Percentiles rank a stretch among this genome's conserved stretches.
Conservation (phyloP, 1,140 invertebrate species). For the Danaus melanippus region DNA sequence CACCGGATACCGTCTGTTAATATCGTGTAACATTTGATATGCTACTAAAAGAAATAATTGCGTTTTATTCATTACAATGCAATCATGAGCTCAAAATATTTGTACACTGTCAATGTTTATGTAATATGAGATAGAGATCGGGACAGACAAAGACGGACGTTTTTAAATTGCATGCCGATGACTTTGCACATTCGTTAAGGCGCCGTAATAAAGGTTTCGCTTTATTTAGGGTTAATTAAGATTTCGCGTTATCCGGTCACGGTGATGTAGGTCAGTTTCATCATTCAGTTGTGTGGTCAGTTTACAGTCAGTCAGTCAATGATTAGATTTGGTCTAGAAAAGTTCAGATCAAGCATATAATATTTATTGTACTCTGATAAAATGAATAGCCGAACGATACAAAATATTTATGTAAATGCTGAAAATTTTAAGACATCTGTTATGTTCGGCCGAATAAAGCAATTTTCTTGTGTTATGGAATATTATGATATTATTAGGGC, state of each 20-base stretch:
- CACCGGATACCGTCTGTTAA: too few relatives aligned
- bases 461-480: too few relatives aligned
- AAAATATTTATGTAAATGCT: background rate
- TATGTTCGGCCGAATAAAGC: too few relatives aligned
- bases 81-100: conserved; percentile 24
- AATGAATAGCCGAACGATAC: too few relatives aligned
- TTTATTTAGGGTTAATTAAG: conserved; percentile 53
- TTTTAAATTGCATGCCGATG: conserved; percentile 58
- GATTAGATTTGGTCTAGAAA: too few relatives aligned
- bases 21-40: too few relatives aligned
- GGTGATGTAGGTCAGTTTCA: conserved; percentile 9
- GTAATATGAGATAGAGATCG: conserved; percentile 49
- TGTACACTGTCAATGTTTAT: conserved; percentile 40
- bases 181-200: conserved; percentile 45
- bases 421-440: too few relatives aligned
- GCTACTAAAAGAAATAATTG: conserved; percentile 1
- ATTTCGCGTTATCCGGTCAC: conserved; percentile 28
- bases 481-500: too few relatives aligned
- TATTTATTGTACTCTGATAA: too few relatives aligned
- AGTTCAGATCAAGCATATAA: too few relatives aligned
- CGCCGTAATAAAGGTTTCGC: conserved; percentile 45
- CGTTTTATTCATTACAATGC: conserved; percentile 17
- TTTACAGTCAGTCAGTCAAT: too few relatives aligned
- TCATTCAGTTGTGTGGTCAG: too few relatives aligned
- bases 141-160: conserved; percentile 37